These are phyloP conservation scores for Conus ventricosus DNA, from an alignment of 1,140 invertebrate species.

Conservation along the genomic window DNA sequence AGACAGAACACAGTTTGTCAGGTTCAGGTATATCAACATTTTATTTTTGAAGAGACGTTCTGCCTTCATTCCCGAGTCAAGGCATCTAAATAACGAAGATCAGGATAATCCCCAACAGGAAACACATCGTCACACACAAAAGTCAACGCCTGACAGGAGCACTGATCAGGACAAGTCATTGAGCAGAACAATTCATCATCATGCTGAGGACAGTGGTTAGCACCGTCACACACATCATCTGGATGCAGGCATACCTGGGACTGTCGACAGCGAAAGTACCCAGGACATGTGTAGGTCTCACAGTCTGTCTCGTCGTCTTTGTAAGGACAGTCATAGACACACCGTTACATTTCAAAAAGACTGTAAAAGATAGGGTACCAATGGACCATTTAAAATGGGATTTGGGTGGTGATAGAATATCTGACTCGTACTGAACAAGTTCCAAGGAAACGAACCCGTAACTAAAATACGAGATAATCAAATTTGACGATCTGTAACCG, in stretches of 20 bases:
- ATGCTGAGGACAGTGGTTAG: neutral
- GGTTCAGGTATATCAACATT: neutral
- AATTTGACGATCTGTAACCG: too few relatives aligned
- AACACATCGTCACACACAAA: neutral
- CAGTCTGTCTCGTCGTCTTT: too few relatives aligned
- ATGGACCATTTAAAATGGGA: neutral
- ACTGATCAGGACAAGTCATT: constrained; percentile 19
- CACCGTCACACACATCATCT: too few relatives aligned
- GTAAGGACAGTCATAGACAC: too few relatives aligned
- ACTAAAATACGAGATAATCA: too few relatives aligned
- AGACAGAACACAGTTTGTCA: neutral
- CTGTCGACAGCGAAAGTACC: too few relatives aligned
- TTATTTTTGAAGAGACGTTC: neutral
- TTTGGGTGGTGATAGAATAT: neutral
- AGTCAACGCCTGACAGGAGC: constrained; percentile 7
- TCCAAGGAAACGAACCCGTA: too few relatives aligned
- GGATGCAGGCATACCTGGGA: too few relatives aligned
- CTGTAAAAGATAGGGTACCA: neutral
- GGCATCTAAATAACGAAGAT: constrained; percentile 13
- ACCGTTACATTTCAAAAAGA: too few relatives aligned
- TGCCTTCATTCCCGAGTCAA: neutral
- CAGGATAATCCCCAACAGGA: neutral
- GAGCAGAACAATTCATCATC: constrained; percentile 27
- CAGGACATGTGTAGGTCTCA: too few relatives aligned
- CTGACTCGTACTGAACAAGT: too few relatives aligned